These are phyloP conservation scores for Drosophila mojavensis DNA, from an alignment of 1,140 invertebrate genomes.

Conservation along the genomic window DNA sequence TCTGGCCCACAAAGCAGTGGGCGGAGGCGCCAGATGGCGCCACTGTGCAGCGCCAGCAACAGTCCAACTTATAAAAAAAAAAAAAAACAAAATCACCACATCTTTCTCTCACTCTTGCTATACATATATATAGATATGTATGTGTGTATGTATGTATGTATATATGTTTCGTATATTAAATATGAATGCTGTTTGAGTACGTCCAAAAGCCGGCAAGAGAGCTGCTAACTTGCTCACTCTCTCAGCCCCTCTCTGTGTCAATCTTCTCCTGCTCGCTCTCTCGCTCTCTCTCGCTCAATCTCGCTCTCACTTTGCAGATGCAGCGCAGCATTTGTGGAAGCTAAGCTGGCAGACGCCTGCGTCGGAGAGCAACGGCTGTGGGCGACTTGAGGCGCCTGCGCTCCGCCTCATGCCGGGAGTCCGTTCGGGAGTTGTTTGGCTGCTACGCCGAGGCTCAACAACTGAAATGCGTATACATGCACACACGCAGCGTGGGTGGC, in stretches of 20 bases:
- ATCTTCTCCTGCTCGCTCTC: conserved; percentile 4
- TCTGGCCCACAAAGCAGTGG: conserved; percentile 18
- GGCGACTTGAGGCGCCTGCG: conserved; percentile 40
- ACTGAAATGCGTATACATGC: conserved; percentile 63
- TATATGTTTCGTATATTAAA: conserved; percentile 44
- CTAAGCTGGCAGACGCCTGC: conserved; percentile 29
- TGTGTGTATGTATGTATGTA: background rate
- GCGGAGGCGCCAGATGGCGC: conserved; percentile 21
- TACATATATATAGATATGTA: background rate
- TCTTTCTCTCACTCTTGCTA: no score
- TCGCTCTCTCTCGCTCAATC: background rate
- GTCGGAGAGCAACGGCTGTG: conserved; percentile 16
- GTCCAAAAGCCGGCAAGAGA: conserved; percentile 57
- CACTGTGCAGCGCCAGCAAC: conserved; percentile 26
- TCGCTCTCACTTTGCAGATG: conserved; percentile 52
- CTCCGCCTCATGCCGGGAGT: conserved; percentile 53
- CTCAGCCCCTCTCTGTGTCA: background rate
- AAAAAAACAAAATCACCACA: background rate
- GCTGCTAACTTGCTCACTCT: background rate
- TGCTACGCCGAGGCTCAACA: conserved; percentile 60
- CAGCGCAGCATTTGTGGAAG: conserved; percentile 47
- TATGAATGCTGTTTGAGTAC: conserved; percentile 56
- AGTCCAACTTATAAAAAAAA: conserved; percentile 19
- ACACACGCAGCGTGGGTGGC: conserved; percentile 8
- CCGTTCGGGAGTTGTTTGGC: background rate